These are phyloP conservation scores for Medauroidea extradentata DNA, from an alignment of 1,140 invertebrate species.

Conservation along the genomic window DNA sequence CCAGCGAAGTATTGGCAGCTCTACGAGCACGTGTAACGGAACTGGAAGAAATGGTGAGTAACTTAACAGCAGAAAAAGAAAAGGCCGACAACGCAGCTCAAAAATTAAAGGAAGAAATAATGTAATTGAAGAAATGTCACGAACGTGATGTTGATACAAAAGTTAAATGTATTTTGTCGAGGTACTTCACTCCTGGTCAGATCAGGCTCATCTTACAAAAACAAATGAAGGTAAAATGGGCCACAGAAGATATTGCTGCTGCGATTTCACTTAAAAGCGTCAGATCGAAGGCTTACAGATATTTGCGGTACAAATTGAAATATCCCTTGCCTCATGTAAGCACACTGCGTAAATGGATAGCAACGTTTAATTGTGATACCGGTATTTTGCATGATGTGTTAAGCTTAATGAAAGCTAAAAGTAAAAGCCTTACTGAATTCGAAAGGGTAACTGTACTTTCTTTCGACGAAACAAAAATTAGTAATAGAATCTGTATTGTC, in stretches of 20 bases:
- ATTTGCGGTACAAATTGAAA: constrained; percentile 17
- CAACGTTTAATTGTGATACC: constrained; percentile 8
- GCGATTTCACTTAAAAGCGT: constrained; percentile 17
- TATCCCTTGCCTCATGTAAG: constrained; percentile 16
- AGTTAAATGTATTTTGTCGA: no score
- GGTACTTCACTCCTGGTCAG: no score
- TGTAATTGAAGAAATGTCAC: no score
- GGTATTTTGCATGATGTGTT: constrained; percentile 9
- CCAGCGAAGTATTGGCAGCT: no score
- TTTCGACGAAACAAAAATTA: constrained; percentile 22
- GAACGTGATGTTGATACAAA: no score
- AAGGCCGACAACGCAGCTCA: no score
- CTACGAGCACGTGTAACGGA: no score
- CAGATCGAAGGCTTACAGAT: constrained; percentile 16
- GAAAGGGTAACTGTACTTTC: constrained; percentile 14
- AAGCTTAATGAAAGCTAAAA: constrained; percentile 16
- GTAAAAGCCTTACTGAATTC: not conserved
- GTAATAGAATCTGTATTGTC: constrained; percentile 11
- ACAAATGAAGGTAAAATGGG: no score
- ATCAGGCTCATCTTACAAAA: no score
- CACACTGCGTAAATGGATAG: constrained; percentile 17
- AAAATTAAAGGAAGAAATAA: no score
- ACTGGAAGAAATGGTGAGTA: no score
- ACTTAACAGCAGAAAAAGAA: no score
- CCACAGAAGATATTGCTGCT: constrained; percentile 16